A percentile compares a stretch with the other conserved stretches of the same genome.
Evolutionary conservation across 30 jellyfish, hydroid and myxozoan genomes (phyloP).

Genomic region (Sanderia malayensis): DNA sequence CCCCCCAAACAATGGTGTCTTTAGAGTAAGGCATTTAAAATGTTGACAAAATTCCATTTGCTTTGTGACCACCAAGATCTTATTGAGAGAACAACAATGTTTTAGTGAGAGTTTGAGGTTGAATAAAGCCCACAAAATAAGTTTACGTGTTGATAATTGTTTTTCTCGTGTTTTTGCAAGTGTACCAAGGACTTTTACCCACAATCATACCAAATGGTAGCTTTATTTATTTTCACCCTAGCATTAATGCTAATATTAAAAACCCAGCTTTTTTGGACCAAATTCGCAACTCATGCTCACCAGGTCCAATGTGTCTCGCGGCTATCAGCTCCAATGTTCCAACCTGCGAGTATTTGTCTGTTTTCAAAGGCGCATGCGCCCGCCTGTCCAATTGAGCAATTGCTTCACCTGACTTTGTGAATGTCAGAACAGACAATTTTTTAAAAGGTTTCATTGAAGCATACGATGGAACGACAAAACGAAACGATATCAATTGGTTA

Average conservation of each 20-base stretch:
- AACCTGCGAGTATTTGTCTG: constrained; percentile 29
- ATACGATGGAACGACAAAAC: constrained; percentile 51
- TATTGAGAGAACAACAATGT: too few species aligned
- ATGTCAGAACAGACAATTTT: constrained; percentile 44
- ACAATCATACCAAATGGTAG: too few species aligned
- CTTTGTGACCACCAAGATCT: too few species aligned
- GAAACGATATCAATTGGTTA: constrained; percentile 42
- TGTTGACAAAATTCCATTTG: background rate
- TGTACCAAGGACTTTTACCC: too few species aligned
- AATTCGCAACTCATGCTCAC: constrained; percentile 60
- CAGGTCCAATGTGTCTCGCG: constrained; percentile 65
- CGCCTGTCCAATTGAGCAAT: constrained; percentile 64
- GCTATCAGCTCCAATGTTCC: constrained; percentile 50
- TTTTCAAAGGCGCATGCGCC: constrained; percentile 33
- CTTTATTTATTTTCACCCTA: constrained; percentile 25
- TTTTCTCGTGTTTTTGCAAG: too few species aligned
- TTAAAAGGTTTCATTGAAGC: constrained; percentile 41
- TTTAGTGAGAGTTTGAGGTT: too few species aligned
- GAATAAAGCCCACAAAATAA: too few species aligned
- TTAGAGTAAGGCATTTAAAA: too few species aligned
- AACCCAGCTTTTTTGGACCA: constrained; percentile 68
- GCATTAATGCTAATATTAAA: constrained; percentile 59
- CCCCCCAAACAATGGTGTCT: too few species aligned
- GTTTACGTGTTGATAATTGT: too few species aligned
- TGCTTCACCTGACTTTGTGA: constrained; percentile 64